Evolutionary conservation across 2,888 invertebrate genomes (phyloP), one percentile per base, ranked within the genome.

Genomic region (Diaperis boleti): DNA sequence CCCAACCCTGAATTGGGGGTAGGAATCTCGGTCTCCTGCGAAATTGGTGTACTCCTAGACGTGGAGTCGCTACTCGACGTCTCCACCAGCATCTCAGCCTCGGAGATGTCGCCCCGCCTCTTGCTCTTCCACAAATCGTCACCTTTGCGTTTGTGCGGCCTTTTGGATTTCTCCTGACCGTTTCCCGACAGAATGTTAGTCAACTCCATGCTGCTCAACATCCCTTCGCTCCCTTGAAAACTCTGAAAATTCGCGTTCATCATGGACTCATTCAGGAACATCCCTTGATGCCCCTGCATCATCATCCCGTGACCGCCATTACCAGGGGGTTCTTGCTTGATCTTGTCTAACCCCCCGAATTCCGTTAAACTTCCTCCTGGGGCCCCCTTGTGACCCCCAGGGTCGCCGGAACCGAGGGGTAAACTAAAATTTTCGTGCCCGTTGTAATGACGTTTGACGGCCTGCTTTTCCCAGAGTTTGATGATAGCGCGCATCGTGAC

Each of bases 401-500:
- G 88, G 80, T 90, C 89, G 76, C 86, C 85, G 73, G 88, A 85
- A 77, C 88, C 89, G 80, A 89, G 85, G 81, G 88, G 88, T 78
- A 87, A 85, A 82, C 85, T 89, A 76, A 76, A 75, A 69, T 85
- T 85, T 78, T 85, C 85, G 64, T 84, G 84, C 44, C 78, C 79
- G 65, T 87, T 85, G 54, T 86, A 84, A 18, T 80, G 80, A 56
- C 81, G 78, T 59, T 81, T 76, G 31, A 80, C 82, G 18, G 87
- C 86, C 72, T 92, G 91, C 6, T 89, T 87, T 73, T 94, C 91
- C 94, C 94, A 94, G 55, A 89, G 87, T 76, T 92, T 90, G n/a
- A 96, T 88, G 1, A 97, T 85, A 1, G 94, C 88, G 65, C 96
- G 86, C 82, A 96, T 88, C 3, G 95, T 95, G 8, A 96, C 87